Conservation (phyloP, 2,797 vertebrate species). For the Phalloptychus januarius region DNA sequence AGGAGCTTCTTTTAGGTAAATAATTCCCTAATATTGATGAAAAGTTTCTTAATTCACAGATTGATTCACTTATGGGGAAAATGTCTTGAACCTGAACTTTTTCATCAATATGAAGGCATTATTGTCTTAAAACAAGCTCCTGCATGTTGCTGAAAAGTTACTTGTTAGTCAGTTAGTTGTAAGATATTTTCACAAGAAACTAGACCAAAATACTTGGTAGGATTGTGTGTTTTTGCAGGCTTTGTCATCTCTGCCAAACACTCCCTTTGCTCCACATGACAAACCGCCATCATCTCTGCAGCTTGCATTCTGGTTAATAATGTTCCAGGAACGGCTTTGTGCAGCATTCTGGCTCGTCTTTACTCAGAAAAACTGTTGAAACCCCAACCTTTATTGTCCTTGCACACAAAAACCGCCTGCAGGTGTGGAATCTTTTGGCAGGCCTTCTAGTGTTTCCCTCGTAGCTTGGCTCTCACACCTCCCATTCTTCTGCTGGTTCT, state of each 20-base stretch:
- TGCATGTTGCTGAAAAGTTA: too few species aligned
- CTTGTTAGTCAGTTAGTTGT: too few species aligned
- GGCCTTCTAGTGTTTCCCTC: constrained; percentile 20
- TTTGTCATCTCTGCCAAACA: neutral
- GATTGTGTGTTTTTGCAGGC: neutral
- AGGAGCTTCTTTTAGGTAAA: too few species aligned
- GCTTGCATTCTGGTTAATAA: neutral
- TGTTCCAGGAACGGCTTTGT: constrained; percentile 33
- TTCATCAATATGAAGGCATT: too few species aligned
- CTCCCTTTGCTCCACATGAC: neutral
- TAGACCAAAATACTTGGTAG: too few species aligned
- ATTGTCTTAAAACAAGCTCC: too few species aligned
- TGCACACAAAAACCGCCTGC: constrained; percentile 62
- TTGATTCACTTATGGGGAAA: too few species aligned
- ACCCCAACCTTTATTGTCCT: constrained; percentile 45
- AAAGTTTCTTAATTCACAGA: too few species aligned
- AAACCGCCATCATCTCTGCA: neutral
- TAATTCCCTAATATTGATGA: too few species aligned
- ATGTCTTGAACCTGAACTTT: too few species aligned
- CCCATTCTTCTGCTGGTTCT: constrained; percentile 35
- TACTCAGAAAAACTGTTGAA: constrained; percentile 17
- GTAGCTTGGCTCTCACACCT: constrained; percentile 44
- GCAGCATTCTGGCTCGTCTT: constrained; percentile 11
- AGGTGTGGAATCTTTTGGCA: constrained; percentile 48
- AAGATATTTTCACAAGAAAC: too few species aligned